Evolutionary conservation across 2,113 vertebrate genomes (phyloP).

Genomic region (Tylochromis polylepis): DNA sequence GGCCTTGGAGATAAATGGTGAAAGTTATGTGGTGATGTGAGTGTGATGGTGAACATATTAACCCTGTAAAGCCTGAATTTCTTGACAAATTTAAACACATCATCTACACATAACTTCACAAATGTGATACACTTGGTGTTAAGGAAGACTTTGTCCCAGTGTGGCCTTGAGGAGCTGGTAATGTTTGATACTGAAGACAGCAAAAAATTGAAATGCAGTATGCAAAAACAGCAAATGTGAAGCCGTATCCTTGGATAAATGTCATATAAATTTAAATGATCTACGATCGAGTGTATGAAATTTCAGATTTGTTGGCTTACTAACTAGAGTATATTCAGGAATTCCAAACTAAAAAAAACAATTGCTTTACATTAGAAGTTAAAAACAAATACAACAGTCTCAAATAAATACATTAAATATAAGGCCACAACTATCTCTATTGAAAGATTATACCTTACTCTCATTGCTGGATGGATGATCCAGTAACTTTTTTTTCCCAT

Average conservation of each 20-base stretch:
- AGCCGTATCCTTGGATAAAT: neutral
- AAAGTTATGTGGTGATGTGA: neutral
- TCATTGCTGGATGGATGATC: neutral
- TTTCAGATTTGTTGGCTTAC: neutral
- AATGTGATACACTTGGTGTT: neutral
- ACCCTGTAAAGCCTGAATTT: neutral
- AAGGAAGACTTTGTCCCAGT: neutral
- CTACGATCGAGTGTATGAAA: neutral
- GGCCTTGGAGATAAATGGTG: neutral
- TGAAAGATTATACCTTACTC: neutral
- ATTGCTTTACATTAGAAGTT: neutral
- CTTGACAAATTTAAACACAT: neutral
- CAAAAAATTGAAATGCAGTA: neutral
- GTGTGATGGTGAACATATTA: neutral
- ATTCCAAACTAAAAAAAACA: neutral
- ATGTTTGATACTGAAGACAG: neutral
- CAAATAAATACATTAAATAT: neutral
- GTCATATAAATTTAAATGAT: neutral
- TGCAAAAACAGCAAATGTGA: neutral
- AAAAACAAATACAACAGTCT: neutral
- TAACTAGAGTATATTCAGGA: neutral
- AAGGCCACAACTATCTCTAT: neutral
- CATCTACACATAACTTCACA: neutral
- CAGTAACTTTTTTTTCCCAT: neutral
- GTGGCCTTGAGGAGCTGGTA: neutral